Conservation (phyloP, 2,113 vertebrate genomes). For the Hemiscyllium ocellatum region DNA sequence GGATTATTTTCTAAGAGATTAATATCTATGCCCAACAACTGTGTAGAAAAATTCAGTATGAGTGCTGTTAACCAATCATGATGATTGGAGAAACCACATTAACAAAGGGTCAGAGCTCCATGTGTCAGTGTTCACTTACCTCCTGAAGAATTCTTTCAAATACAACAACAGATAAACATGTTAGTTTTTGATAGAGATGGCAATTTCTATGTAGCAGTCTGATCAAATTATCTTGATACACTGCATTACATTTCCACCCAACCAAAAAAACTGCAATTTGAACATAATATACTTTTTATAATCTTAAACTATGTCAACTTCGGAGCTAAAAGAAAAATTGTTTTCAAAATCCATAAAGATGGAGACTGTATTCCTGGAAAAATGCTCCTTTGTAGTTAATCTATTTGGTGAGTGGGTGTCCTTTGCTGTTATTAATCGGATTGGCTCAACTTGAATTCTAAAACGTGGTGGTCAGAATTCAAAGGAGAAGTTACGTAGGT, state of each 20-base stretch:
- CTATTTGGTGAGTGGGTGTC: neutral
- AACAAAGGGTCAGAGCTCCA: neutral
- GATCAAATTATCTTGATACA: neutral
- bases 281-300: neutral
- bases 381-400: neutral
- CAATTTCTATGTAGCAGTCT: neutral
- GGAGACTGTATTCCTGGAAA: neutral
- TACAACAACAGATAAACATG: neutral
- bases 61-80: neutral
- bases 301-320: neutral
- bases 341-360: neutral
- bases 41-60: neutral
- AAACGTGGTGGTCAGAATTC: neutral
- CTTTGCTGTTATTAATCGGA: neutral
- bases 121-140: neutral
- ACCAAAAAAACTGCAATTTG: neutral
- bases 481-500: neutral
- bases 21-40: neutral
- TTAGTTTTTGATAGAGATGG: neutral
- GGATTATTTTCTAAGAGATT: neutral
- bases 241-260: neutral
- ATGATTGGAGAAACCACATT: neutral
- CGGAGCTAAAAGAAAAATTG: neutral
- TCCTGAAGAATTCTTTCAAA: neutral
- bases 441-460: neutral